phyloP scores from a whole-genome alignment of 2,888 invertebrate genomes.

The Palloptera scutellata region DNA sequence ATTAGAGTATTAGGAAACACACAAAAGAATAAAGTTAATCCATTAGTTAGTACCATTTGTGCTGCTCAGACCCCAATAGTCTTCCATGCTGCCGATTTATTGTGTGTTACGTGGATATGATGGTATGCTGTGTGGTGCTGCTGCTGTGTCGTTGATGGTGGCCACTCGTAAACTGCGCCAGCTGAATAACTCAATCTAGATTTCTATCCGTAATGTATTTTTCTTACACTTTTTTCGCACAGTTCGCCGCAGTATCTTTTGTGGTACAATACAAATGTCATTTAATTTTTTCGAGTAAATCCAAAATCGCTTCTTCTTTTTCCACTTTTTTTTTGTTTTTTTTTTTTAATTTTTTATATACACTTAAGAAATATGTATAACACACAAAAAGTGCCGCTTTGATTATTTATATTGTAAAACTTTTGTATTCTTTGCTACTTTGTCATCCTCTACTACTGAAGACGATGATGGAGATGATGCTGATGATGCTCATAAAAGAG shows the following conservation, averaged over 20 bases:
- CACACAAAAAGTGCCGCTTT: too few relatives aligned
- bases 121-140: neutral
- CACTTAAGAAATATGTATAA: too few relatives aligned
- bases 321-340: neutral
- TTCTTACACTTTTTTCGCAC: neutral
- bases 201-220: conserved; percentile 28
- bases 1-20: too few relatives aligned
- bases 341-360: neutral
- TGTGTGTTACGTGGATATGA: conserved; percentile 44
- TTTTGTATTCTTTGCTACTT: neutral
- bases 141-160: conserved; percentile 1
- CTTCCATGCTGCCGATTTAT: conserved; percentile 54
- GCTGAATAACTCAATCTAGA: conserved; percentile 18
- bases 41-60: conserved; percentile 57
- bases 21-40: too few relatives aligned
- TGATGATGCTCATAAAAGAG: conserved; percentile 1
- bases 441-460: neutral
- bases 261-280: too few relatives aligned
- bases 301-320: neutral
- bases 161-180: conserved; percentile 32
- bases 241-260: neutral
- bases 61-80: conserved; percentile 64
- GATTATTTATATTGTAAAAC: too few relatives aligned
- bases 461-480: conserved; percentile 9
- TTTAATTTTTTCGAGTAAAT: neutral